Evolutionary conservation across 2,888 invertebrate species (phyloP).

Genomic region (Ypsolopha scabrella): DNA sequence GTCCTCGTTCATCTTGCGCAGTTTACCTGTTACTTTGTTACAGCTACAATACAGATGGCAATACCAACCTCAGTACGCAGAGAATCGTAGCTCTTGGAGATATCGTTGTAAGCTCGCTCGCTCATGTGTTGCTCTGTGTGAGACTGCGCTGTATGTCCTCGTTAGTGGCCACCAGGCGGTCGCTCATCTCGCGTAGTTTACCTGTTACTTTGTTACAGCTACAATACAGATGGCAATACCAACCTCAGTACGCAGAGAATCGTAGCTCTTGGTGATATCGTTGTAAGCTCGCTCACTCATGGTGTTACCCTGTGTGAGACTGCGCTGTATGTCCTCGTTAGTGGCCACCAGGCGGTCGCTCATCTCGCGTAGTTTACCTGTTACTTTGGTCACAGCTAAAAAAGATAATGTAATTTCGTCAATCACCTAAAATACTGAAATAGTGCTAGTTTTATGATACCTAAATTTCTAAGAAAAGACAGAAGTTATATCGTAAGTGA

Average conservation of each 20-base stretch:
- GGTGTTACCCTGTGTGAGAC: slow-evolving; percentile 67
- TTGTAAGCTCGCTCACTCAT: slow-evolving; percentile 67
- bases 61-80: slow-evolving; percentile 1
- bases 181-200: slow-evolving; percentile 65
- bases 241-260: slow-evolving; percentile 65
- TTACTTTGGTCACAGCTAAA: slow-evolving; percentile 35
- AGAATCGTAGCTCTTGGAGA: slow-evolving; percentile 12
- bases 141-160: slow-evolving; percentile 71
- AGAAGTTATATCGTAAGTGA: too few relatives aligned
- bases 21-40: too few relatives aligned
- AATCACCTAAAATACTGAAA: too few relatives aligned
- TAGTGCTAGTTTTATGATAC: too few relatives aligned
- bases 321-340: slow-evolving; percentile 69
- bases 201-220: slow-evolving; percentile 40
- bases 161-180: slow-evolving; percentile 60
- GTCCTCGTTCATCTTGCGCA: too few relatives aligned
- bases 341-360: slow-evolving; percentile 59
- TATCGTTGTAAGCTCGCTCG: neutral
- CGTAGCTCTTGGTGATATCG: slow-evolving; percentile 67
- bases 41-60: neutral
- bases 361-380: slow-evolving; percentile 64
- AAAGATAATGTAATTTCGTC: too few relatives aligned
- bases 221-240: slow-evolving; percentile 4
- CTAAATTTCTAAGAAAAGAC: too few relatives aligned
- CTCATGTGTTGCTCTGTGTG: slow-evolving; percentile 54